Evolutionary conservation across 1,140 invertebrate species (phyloP).

Genomic region (Hetaerina americana): DNA sequence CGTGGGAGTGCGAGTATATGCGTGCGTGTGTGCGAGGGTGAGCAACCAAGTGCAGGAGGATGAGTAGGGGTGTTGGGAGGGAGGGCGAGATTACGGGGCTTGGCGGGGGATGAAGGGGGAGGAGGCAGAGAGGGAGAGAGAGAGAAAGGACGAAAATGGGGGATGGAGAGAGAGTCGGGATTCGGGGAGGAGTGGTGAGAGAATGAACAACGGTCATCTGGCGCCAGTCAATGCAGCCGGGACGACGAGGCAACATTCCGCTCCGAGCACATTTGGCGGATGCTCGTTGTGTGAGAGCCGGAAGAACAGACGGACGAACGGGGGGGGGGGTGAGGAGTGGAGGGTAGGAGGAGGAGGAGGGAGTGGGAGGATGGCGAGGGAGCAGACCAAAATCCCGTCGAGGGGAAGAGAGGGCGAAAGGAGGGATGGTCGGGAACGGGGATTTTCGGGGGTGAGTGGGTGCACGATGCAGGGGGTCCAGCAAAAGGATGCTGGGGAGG

Average conservation of each 20-base stretch:
- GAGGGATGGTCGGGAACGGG: no score
- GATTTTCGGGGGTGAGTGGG: no score
- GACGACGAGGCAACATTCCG: not conserved
- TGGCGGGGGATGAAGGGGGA: not conserved
- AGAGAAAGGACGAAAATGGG: not conserved
- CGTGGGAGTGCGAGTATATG: no score
- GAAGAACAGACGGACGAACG: no score
- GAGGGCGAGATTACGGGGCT: not conserved
- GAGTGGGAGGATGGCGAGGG: no score
- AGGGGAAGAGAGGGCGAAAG: not conserved
- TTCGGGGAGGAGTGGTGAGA: not conserved
- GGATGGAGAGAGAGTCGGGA: not conserved
- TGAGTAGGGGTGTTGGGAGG: slow-evolving; percentile 8
- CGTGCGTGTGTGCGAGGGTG: no score
- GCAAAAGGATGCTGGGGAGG: no score
- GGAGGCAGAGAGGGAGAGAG: not conserved
- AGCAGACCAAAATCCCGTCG: no score
- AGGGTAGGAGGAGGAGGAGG: no score
- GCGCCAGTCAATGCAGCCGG: not conserved
- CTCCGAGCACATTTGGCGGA: not conserved
- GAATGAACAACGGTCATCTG: not conserved
- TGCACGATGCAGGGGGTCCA: no score
- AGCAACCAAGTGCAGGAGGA: slow-evolving; percentile 7
- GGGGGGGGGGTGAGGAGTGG: no score
- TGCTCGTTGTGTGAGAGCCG: not conserved